A percentile compares a stretch with the other conserved stretches of the same genome.
Evolutionary conservation across 2,888 invertebrate species (phyloP).

Genomic region (Netelia fuscicornis): DNA sequence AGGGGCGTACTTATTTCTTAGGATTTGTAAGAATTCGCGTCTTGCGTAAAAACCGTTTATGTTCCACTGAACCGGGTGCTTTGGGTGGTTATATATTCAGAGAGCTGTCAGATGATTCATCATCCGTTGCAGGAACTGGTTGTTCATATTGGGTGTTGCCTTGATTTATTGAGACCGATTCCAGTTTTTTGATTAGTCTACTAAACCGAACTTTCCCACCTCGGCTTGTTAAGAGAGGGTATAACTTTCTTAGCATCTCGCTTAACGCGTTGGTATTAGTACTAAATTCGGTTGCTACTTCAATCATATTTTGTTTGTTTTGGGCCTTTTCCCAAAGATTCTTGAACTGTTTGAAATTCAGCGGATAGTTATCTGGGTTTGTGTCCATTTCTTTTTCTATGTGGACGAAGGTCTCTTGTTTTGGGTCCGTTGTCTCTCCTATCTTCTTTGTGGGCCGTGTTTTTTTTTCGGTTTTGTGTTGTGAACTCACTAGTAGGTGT

Average conservation of each 20-base stretch:
- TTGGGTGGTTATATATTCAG: background rate
- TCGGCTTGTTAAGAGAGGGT: constrained; percentile 23
- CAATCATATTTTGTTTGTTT: constrained; percentile 23
- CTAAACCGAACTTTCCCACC: constrained; percentile 33
- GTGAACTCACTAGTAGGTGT: constrained; percentile 1
- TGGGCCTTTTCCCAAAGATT: constrained; percentile 34
- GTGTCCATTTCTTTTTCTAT: constrained; percentile 7
- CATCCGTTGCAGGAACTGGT: background rate
- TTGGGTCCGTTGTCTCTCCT: background rate
- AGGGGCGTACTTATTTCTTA: background rate
- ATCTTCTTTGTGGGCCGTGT: background rate
- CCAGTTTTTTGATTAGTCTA: constrained; percentile 27
- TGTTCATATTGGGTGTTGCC: background rate
- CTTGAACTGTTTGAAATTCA: constrained; percentile 16
- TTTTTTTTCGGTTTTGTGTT: background rate
- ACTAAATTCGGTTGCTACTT: constrained; percentile 6
- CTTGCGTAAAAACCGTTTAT: constrained; percentile 33
- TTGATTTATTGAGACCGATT: background rate
- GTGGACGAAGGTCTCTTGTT: background rate
- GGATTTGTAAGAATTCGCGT: constrained; percentile 6
- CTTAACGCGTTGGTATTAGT: background rate
- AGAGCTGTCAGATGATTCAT: background rate
- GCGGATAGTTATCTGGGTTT: constrained; percentile 20
- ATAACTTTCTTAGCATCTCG: constrained; percentile 21
- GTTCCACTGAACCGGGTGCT: constrained; percentile 46